A percentile compares a stretch with the other conserved stretches of the same genome.
phyloP scores from a whole-genome alignment of 2,797 vertebrate genomes.

The Sphenodon punctatus region DNA sequence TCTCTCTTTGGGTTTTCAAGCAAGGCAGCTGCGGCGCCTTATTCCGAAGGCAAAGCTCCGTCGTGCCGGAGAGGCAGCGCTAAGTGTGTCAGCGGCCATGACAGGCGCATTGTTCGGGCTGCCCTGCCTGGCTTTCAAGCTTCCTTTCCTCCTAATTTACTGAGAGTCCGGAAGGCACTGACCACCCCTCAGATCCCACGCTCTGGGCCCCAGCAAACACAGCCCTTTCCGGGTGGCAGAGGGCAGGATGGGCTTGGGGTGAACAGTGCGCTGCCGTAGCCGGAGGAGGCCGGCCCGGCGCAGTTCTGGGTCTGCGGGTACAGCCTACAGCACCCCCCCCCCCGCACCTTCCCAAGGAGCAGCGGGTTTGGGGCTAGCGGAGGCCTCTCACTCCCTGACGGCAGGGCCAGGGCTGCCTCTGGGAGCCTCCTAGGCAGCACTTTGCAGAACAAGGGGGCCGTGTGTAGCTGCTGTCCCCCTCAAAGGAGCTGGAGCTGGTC shows the following conservation, averaged over 20 bases:
- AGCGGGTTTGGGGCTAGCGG: too few relatives aligned
- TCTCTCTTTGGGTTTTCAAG: constrained; percentile 70
- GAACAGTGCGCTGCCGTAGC: background rate
- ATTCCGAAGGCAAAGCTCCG: constrained; percentile 69
- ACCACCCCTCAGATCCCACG: constrained; percentile 47
- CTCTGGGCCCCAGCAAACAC: constrained; percentile 61
- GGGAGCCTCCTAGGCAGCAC: too few relatives aligned
- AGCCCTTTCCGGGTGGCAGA: constrained; percentile 56
- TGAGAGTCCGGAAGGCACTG: too few relatives aligned
- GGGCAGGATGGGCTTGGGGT: constrained; percentile 32
- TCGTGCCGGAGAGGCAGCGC: constrained; percentile 58
- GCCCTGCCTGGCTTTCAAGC: constrained; percentile 57
- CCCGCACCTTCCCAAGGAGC: too few relatives aligned
- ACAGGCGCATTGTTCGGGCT: constrained; percentile 55
- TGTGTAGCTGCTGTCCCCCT: too few relatives aligned
- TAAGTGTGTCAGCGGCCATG: constrained; percentile 55
- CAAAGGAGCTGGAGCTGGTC: too few relatives aligned
- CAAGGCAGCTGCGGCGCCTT: constrained; percentile 56
- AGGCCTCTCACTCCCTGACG: too few relatives aligned
- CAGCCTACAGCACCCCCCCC: too few relatives aligned
- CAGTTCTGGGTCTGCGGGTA: too few relatives aligned
- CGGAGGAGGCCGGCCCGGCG: too few relatives aligned
- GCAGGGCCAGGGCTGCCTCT: too few relatives aligned
- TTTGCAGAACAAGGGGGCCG: too few relatives aligned
- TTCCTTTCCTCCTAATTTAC: constrained; percentile 63